Conservation (phyloP, 2,888 invertebrate genomes). For the Drosophila flavopinicola region DNA sequence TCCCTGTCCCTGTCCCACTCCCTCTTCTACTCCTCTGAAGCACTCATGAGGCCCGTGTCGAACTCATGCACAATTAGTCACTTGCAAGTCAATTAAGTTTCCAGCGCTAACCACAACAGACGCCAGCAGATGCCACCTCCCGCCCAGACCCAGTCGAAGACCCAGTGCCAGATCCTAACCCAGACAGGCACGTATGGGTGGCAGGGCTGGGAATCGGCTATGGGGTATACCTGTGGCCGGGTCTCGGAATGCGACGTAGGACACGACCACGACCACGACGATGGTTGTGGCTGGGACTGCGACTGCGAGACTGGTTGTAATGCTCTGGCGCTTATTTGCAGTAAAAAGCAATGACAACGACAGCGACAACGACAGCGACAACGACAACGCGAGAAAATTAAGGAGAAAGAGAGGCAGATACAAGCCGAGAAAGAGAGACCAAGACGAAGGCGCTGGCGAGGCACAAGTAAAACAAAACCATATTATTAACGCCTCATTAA, state of each 20-base stretch:
- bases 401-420: slow-evolving; percentile 30
- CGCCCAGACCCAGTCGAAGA: slow-evolving; percentile 13
- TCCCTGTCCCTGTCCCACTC: too few species aligned
- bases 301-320: slow-evolving; percentile 42
- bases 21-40: neutral
- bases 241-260: slow-evolving; percentile 31
- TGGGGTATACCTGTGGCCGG: slow-evolving; percentile 40
- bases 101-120: slow-evolving; percentile 71
- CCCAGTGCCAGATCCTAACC: too few species aligned
- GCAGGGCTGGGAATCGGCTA: neutral
- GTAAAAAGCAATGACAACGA: slow-evolving; percentile 75
- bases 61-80: slow-evolving; percentile 81
- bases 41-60: slow-evolving; percentile 56
- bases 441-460: slow-evolving; percentile 17
- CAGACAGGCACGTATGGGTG: slow-evolving; percentile 55
- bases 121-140: slow-evolving; percentile 27
- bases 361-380: slow-evolving; percentile 40
- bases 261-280: slow-evolving; percentile 24
- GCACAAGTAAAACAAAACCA: slow-evolving; percentile 76
- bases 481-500: slow-evolving; percentile 81
- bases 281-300: slow-evolving; percentile 9
- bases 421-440: neutral
- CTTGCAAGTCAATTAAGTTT: slow-evolving; percentile 80
- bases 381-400: slow-evolving; percentile 52
- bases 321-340: slow-evolving; percentile 72